Conservation (phyloP, 30 jellyfish, hydroid and myxozoan species). For the Hydractinia symbiolongicarpus region DNA sequence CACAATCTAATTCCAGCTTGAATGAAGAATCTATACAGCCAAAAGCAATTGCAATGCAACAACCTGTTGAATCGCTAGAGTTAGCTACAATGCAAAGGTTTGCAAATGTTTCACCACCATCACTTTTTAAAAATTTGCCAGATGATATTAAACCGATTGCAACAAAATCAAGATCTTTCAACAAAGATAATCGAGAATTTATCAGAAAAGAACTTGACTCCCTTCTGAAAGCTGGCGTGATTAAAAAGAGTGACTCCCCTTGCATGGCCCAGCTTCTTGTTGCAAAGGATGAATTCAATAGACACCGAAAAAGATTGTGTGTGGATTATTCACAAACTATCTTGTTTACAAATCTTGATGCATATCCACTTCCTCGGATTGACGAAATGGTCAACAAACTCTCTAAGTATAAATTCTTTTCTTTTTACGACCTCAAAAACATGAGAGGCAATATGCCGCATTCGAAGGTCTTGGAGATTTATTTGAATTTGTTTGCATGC, state of each 20-base stretch:
- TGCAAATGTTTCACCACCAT: slow-evolving; percentile 38
- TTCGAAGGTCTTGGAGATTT: slow-evolving; percentile 18
- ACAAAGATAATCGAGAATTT: slow-evolving; percentile 36
- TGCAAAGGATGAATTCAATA: neutral
- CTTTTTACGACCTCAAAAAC: neutral
- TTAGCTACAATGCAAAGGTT: no score
- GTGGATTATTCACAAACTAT: neutral
- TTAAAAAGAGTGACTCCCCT: slow-evolving; percentile 28
- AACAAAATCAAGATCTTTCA: slow-evolving; percentile 40
- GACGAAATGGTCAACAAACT: neutral
- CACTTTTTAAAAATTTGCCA: slow-evolving; percentile 29
- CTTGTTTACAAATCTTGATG: neutral
- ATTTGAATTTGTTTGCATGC: neutral
- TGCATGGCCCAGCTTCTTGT: slow-evolving; percentile 36
- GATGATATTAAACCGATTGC: slow-evolving; percentile 41
- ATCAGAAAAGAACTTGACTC: slow-evolving; percentile 10
- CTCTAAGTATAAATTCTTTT: neutral
- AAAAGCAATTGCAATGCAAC: no score
- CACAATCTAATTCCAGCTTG: no score
- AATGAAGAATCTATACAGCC: no score
- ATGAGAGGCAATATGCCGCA: slow-evolving; percentile 31
- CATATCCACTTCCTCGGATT: neutral
- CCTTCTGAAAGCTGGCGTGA: slow-evolving; percentile 1
- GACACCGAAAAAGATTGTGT: no score
- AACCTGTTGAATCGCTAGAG: no score